A percentile compares a stretch with the other conserved stretches of the same genome.
Conservation (phyloP, 1,140 invertebrate genomes). For the Aphelenchoides avenae region DNA sequence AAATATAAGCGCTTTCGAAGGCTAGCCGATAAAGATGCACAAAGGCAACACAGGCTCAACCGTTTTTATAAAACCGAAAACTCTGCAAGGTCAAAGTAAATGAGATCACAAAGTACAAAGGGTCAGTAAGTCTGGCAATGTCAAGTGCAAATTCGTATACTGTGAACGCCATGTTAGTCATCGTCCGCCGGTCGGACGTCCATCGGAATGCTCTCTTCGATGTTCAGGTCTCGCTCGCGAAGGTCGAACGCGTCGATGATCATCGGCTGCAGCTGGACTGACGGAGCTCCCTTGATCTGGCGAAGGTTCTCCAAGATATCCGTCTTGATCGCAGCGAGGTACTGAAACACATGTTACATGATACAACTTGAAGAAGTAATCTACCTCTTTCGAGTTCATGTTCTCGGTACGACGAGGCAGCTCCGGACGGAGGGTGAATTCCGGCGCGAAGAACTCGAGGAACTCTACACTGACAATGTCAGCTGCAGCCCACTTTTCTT, state of each 20-base stretch:
- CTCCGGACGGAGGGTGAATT: slow-evolving; percentile 86
- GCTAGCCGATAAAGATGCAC: no score
- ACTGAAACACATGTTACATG: slow-evolving; percentile 32
- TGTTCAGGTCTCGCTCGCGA: no score
- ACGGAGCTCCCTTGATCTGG: slow-evolving; percentile 42
- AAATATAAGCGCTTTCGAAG: no score
- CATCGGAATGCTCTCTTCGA: no score
- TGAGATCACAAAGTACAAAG: no score
- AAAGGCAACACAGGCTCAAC: no score
- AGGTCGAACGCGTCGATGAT: slow-evolving; percentile 36
- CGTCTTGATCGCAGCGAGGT: slow-evolving; percentile 42
- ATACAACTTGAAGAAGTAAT: slow-evolving; percentile 3
- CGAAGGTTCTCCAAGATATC: slow-evolving; percentile 51
- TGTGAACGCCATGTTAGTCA: no score
- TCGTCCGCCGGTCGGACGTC: no score
- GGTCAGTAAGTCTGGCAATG: no score
- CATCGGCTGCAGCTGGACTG: slow-evolving; percentile 54
- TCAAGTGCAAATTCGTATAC: no score
- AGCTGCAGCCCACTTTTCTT: slow-evolving; percentile 63
- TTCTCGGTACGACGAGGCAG: slow-evolving; percentile 78
- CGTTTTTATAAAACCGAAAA: no score
- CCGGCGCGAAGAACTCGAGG: slow-evolving; percentile 88
- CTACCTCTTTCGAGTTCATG: slow-evolving; percentile 74
- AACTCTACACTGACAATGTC: slow-evolving; percentile 68
- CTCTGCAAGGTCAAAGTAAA: no score